phyloP scores from a whole-genome alignment of 2,113 vertebrate species.

The Platichthys stellatus region DNA sequence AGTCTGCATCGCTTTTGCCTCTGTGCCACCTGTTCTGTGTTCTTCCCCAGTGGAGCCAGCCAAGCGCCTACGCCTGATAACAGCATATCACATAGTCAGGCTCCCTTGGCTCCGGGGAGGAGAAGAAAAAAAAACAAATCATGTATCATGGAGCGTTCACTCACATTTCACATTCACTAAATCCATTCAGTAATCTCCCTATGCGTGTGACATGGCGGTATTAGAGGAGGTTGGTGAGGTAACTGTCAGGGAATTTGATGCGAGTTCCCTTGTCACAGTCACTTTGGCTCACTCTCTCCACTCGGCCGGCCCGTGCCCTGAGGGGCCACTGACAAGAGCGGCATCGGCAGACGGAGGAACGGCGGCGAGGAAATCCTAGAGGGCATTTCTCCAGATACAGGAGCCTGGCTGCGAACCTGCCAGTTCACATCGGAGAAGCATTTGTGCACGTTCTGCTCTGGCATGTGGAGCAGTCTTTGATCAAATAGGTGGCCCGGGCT shows the following conservation, averaged over 20 bases:
- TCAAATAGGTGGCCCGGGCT: constrained; percentile 73
- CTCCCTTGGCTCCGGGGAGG: constrained; percentile 24
- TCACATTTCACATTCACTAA: constrained; percentile 68
- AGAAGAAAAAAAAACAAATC: constrained; percentile 3
- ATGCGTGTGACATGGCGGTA: constrained; percentile 56
- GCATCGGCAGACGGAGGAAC: constrained; percentile 32
- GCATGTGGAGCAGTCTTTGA: constrained; percentile 60
- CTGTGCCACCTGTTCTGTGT: constrained; percentile 71
- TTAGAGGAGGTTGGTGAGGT: constrained; percentile 64
- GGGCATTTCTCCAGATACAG: constrained; percentile 23
- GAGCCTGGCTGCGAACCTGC: constrained; percentile 37
- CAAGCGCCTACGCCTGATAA: constrained; percentile 47
- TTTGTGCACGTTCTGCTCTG: constrained; percentile 19
- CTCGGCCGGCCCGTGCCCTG: constrained; percentile 51
- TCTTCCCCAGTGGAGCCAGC: constrained; percentile 31
- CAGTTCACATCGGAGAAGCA: constrained; percentile 6
- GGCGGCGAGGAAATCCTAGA: constrained; percentile 41
- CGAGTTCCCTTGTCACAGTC: constrained; percentile 64
- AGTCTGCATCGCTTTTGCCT: constrained; percentile 52
- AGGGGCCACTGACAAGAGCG: constrained; percentile 58
- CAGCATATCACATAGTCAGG: constrained; percentile 48
- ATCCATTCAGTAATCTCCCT: constrained; percentile 75
- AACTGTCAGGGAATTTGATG: constrained; percentile 72
- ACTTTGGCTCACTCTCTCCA: constrained; percentile 62
- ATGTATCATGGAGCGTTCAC: constrained; percentile 49